Conservation (phyloP, 2,113 vertebrate genomes). For the Corythoichthys intestinalis region DNA sequence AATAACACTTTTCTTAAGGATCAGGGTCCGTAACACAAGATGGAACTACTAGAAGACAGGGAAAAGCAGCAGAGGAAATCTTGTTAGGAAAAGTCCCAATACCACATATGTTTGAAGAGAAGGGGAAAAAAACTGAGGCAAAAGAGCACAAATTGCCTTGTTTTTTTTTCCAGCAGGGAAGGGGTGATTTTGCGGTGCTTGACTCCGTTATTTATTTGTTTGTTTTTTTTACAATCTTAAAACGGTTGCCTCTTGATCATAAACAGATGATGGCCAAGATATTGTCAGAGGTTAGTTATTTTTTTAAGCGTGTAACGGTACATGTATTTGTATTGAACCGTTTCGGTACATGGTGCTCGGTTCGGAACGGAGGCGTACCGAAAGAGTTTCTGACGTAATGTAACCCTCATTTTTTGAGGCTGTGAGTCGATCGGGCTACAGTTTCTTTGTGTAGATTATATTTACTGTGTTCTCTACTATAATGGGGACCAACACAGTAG, state of each 20-base stretch:
- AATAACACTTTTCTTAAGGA: slow-evolving; percentile 59
- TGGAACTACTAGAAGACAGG: slow-evolving; percentile 62
- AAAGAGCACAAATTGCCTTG: slow-evolving; percentile 59
- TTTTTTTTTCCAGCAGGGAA: slow-evolving; percentile 22
- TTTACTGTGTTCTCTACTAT: too few species aligned
- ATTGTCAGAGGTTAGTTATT: slow-evolving; percentile 50
- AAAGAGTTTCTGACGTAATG: too few species aligned
- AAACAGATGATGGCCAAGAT: slow-evolving; percentile 60
- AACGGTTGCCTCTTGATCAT: slow-evolving; percentile 69
- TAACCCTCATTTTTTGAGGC: too few species aligned
- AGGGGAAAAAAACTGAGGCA: slow-evolving; percentile 53
- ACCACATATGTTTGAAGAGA: slow-evolving; percentile 50
- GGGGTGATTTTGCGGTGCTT: slow-evolving; percentile 17
- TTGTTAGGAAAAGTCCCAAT: slow-evolving; percentile 50
- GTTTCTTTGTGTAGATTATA: too few species aligned
- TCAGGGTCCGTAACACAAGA: slow-evolving; percentile 59
- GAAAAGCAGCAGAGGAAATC: slow-evolving; percentile 53
- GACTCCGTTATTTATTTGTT: slow-evolving; percentile 67
- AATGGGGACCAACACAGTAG: too few species aligned
- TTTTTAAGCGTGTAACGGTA: slow-evolving; percentile 12
- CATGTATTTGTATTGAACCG: too few species aligned
- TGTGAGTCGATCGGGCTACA: too few species aligned
- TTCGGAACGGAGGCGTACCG: too few species aligned
- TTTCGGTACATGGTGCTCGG: too few species aligned
- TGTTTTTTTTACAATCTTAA: slow-evolving; percentile 45